Evolutionary conservation across 2,888 invertebrate genomes (phyloP).

Genomic region (Galerucella nymphaeae): DNA sequence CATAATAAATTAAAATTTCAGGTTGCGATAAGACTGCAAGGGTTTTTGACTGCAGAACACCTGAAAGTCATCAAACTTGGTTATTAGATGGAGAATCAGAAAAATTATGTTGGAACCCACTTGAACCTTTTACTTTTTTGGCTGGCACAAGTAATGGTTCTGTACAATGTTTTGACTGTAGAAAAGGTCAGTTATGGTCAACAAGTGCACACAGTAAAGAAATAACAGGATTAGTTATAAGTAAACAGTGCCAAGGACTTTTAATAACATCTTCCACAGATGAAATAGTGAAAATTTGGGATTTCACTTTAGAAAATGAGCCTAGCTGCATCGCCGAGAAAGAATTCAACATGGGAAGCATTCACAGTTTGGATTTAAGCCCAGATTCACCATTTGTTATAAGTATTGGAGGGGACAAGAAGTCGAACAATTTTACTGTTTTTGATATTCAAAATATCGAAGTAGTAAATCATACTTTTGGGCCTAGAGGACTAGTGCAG

Average conservation of each 20-base stretch:
- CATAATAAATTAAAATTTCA: not conserved
- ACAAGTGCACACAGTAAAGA: conserved; percentile 80
- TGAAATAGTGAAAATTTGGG: conserved; percentile 89
- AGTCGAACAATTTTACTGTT: conserved; percentile 78
- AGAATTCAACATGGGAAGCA: conserved; percentile 75
- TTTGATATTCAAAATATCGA: conserved; percentile 72
- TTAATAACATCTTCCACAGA: conserved; percentile 85
- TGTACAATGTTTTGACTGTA: conserved; percentile 80
- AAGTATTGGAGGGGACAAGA: conserved; percentile 87
- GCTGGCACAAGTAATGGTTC: conserved; percentile 74
- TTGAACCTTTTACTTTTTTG: conserved; percentile 82
- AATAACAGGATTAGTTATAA: conserved; percentile 84
- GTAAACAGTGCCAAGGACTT: conserved; percentile 77
- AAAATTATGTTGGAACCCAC: conserved; percentile 84
- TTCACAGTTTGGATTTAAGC: conserved; percentile 79
- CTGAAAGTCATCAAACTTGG: conserved; percentile 76
- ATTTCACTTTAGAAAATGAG: conserved; percentile 65
- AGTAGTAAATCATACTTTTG: conserved; percentile 66
- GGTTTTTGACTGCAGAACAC: conserved; percentile 82
- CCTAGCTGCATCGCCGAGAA: conserved; percentile 66
- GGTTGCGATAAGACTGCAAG: conserved; percentile 84
- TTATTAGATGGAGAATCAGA: conserved; percentile 84
- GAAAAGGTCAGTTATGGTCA: conserved; percentile 67
- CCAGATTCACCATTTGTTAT: conserved; percentile 87
- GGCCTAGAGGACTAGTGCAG: conserved; percentile 63